phyloP scores from a whole-genome alignment of 2,113 vertebrate genomes.

The Prionailurus viverrinus region DNA sequence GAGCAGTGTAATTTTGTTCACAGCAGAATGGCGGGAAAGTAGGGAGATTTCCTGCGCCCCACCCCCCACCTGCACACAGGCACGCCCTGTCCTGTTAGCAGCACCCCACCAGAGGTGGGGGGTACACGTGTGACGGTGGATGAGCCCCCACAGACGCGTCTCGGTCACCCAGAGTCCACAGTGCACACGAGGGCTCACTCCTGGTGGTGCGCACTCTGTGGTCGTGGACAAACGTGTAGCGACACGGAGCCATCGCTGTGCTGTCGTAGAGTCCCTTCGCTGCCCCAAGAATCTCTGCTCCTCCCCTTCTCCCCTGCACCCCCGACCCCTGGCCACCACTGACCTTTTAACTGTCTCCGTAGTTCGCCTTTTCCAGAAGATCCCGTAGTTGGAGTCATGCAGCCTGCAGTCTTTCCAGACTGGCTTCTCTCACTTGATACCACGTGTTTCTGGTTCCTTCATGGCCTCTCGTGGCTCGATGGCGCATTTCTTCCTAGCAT shows the following conservation, averaged over 20 bases:
- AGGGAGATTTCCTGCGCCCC: no score
- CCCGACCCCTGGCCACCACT: not conserved
- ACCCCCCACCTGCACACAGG: not conserved
- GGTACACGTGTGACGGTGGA: fast-evolving
- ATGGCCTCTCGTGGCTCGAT: fast-evolving
- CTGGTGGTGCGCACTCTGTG: fast-evolving
- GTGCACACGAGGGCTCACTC: fast-evolving
- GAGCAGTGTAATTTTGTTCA: not conserved
- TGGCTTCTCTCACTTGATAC: not conserved
- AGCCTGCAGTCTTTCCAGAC: not conserved
- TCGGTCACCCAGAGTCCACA: not conserved
- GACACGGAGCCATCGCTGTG: no score
- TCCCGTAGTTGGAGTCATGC: fast-evolving
- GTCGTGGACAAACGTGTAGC: fast-evolving
- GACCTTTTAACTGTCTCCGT: not conserved
- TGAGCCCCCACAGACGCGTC: fast-evolving
- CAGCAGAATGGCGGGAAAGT: not conserved
- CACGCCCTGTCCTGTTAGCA: not conserved
- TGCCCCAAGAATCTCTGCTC: no score
- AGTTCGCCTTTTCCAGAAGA: not conserved
- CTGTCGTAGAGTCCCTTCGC: fast-evolving
- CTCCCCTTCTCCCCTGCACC: not conserved
- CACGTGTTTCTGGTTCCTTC: not conserved
- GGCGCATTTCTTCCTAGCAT: not conserved
- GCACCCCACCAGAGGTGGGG: not conserved